Evolutionary conservation across 2,113 vertebrate species (phyloP), one percentile per base, ranked within the genome.

Genomic region (Hystrix cristata): DNA sequence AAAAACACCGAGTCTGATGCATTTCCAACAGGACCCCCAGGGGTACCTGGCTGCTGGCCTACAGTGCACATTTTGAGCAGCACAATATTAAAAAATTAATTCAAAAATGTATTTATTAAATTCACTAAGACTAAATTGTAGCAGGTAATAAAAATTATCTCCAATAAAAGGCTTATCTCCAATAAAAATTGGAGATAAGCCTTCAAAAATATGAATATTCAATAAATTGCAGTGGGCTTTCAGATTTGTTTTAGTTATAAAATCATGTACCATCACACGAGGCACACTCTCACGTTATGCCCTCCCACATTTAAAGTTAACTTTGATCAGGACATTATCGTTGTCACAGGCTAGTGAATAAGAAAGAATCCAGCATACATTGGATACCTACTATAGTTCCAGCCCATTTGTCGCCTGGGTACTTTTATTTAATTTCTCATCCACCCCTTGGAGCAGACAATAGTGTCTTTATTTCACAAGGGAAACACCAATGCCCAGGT

Each of bases 201-300:
- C 51, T 92, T 91, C 60, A 78, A 87, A 95, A 85, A 69, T 88
- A 87, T 1, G 7, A 91, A 34, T 88, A 90, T 14, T 74, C 12
- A 57, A 23, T 57, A 95, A 19, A 65, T 82, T 87, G 16, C n/a
- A 34, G n/a, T 64, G 3, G 14, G 34, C 15, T 59, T 92, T 85
- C 72, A 53, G 23, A 72, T 96, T 84, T 90, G 8, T 83, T 93
- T 94, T 76, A 72, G n/a, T 21, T 90, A 43, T 29, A 43, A 76
- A 79, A 57, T 7, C 8, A 53, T n/a, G 72, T 65, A 90, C 34
- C 34, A 46, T 14, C n/a, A 25, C 31, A 19, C 29, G n/a, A 0
- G 9, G 15, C 48, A 19, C 31, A 48, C 38, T 16, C 16, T 21
- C 3, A 64, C 21, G 14, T 46, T 67, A 12, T 72, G 60, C 12